Base-by-base conservation (phyloP, 92 coral and sea anemone species). In the Actinernus sp. region DNA sequence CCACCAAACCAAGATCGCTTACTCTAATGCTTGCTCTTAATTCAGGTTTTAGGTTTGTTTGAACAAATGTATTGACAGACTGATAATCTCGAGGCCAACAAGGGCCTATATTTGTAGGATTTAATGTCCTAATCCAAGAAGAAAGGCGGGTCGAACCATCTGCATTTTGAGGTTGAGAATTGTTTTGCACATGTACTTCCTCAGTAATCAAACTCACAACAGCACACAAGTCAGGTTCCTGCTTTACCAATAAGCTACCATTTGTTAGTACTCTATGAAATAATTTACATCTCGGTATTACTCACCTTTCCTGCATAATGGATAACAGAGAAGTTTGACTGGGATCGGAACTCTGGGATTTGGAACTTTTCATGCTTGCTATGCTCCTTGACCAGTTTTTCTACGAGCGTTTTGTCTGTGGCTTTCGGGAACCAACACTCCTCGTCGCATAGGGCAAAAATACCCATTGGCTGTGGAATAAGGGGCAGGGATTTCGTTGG, bases 371-470 rank as follows among this genome's bases (percentile, higher is more conserved):
- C 64, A 22, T 88, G 86, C 41, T 81, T 76, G 65, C 75, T 69
- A 68, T 90, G 90, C 45, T 94, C 98, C 51, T 94, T 94, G 62
- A 83, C 71, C 31, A 94, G 80, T 64, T 94, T 94, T 40, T 88
- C 97, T 0, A 87, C 98, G 31, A 83, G 82, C 6, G 88, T 72
- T 56, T 91, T 94, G 87, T 94, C 98, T 20, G 98, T 78, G 46
- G 98, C 98, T 40, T 94, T 94, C 3, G 98, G 98, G 71, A 94
- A 94, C 98, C 98, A 94, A 50, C 98, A 94, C 63, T 94, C 98
- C 53, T 94, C 98, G 73, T 94, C 98, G 26, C 94, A 65, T 54
- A 94, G 77, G 41, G 95, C 92, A 66, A 94, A 81, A 72, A 94
- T 80, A 50, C 98, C 98, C 91, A 94, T 89, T 10, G 97, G 97